phyloP scores from a whole-genome alignment of 2,113 vertebrate species.

The Cygnus atratus region DNA sequence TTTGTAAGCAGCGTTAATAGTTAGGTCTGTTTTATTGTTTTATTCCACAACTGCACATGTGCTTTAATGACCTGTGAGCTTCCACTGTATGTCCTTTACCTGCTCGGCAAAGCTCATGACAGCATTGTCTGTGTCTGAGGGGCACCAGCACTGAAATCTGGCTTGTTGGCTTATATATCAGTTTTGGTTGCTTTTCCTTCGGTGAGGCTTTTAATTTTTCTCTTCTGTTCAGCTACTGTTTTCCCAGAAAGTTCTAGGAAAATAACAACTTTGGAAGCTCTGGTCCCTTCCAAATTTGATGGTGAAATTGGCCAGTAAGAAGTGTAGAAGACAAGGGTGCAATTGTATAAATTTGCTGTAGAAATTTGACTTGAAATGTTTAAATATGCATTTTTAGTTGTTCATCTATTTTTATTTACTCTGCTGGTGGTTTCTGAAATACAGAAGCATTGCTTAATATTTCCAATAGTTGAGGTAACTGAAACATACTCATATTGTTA shows the following conservation, averaged over 20 bases:
- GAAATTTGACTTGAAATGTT: not conserved
- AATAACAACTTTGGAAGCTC: not conserved
- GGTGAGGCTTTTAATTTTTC: not conserved
- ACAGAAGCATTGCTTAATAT: not conserved
- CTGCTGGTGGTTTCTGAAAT: not conserved
- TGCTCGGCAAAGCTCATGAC: not conserved
- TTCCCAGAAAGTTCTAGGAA: not conserved
- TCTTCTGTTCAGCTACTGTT: not conserved
- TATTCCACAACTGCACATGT: not conserved
- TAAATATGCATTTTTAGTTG: not conserved
- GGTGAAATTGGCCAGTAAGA: not conserved
- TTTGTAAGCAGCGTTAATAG: not conserved
- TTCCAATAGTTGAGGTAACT: not conserved
- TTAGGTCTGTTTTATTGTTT: not conserved
- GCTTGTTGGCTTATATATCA: not conserved
- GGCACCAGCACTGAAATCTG: not conserved
- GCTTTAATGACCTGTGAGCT: not conserved
- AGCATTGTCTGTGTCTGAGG: not conserved
- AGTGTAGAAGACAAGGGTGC: not conserved
- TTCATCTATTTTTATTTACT: not conserved
- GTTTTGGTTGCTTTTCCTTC: not conserved
- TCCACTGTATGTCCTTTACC: not conserved
- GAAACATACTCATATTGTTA: not conserved
- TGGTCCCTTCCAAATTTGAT: not conserved
- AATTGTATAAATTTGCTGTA: not conserved